A percentile compares a stretch with the other conserved stretches of the same genome.
Evolutionary conservation across 1,140 invertebrate genomes (phyloP).

Genomic region (Drosophila repletoides): DNA sequence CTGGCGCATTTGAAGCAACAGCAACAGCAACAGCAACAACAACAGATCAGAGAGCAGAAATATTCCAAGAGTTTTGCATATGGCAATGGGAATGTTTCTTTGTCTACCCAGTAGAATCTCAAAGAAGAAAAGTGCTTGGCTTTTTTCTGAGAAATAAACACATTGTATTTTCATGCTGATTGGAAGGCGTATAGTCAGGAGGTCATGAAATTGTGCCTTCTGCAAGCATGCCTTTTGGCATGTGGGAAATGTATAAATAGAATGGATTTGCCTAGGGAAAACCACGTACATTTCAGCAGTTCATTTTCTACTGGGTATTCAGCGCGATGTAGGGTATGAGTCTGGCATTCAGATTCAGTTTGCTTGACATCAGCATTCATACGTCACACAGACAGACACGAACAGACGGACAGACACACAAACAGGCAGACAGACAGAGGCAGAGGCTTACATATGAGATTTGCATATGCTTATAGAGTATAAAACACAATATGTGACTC

Average conservation of each 20-base stretch:
- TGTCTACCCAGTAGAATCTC: too few relatives aligned
- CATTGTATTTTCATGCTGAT: too few relatives aligned
- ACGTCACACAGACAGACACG: conserved; percentile 50
- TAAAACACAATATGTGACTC: conserved; percentile 12
- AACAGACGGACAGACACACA: conserved; percentile 3
- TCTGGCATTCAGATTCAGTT: conserved; percentile 12
- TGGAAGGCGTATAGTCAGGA: too few relatives aligned
- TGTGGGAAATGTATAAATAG: too few relatives aligned
- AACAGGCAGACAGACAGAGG: neutral
- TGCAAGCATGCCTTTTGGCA: too few relatives aligned
- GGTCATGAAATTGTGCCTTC: too few relatives aligned
- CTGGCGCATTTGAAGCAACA: conserved; percentile 58
- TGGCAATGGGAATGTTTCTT: conserved; percentile 62
- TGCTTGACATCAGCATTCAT: conserved; percentile 73
- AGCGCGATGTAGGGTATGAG: conserved; percentile 42
- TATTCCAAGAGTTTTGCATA: conserved; percentile 57
- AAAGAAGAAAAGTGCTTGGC: too few relatives aligned
- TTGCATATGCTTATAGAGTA: conserved; percentile 62
- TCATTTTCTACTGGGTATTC: too few relatives aligned
- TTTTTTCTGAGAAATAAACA: too few relatives aligned
- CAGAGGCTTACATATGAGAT: conserved; percentile 28
- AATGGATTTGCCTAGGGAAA: too few relatives aligned
- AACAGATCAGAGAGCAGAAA: conserved; percentile 28
- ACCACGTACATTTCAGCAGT: too few relatives aligned
- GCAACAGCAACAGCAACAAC: conserved; percentile 34